Conservation (phyloP, 2,888 invertebrate genomes). For the Lochmaea capreae region DNA sequence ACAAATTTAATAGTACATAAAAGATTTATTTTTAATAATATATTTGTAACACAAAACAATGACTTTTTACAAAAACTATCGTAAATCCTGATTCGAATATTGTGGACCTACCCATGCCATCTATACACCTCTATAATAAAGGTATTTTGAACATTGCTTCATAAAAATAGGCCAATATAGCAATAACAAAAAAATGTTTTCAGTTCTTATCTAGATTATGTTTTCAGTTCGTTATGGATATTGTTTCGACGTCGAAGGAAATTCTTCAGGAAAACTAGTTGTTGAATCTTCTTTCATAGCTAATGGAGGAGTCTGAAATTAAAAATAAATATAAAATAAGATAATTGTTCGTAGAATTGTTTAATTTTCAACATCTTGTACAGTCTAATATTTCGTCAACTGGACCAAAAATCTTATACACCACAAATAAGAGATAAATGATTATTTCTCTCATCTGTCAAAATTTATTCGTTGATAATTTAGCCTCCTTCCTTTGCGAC, state of each 20-base stretch:
- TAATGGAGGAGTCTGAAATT: slow-evolving; percentile 63
- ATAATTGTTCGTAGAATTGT: background rate
- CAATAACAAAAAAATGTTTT: slow-evolving; percentile 42
- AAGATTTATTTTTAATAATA: slow-evolving; percentile 3
- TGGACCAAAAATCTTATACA: too few species aligned
- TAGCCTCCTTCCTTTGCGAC: too few species aligned
- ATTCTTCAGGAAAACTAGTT: slow-evolving; percentile 63
- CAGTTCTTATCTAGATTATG: slow-evolving; percentile 36
- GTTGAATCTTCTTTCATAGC: slow-evolving; percentile 64
- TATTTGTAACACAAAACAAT: background rate
- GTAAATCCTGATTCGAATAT: background rate
- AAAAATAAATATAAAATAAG: background rate
- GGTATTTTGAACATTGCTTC: slow-evolving; percentile 26
- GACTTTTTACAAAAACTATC: background rate
- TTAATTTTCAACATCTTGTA: too few species aligned
- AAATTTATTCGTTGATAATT: too few species aligned
- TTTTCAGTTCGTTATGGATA: slow-evolving; percentile 53
- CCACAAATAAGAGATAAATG: too few species aligned
- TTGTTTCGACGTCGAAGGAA: slow-evolving; percentile 65
- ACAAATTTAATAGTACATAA: slow-evolving; percentile 1
- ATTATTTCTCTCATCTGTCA: too few species aligned
- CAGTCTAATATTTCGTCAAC: too few species aligned
- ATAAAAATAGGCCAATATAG: slow-evolving; percentile 43
- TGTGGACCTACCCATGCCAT: background rate
- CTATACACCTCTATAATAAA: background rate